phyloP scores from a whole-genome alignment of 2,113 vertebrate species.

The Chinchilla lanigera region DNA sequence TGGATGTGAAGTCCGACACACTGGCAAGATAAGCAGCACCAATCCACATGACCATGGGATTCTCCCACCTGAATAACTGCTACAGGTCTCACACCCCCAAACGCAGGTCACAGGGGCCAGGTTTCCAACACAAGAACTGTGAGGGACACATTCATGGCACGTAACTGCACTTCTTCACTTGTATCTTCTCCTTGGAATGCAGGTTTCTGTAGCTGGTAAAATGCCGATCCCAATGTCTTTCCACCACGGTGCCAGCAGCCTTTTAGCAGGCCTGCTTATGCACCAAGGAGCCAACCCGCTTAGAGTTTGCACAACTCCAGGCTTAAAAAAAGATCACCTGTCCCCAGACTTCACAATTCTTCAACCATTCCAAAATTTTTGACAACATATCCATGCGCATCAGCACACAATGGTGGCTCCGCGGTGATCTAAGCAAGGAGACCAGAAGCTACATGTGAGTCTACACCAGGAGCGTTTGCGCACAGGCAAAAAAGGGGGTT shows the following conservation, averaged over 20 bases:
- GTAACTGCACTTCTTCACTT: background rate
- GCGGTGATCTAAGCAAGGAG: background rate
- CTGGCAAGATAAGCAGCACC: background rate
- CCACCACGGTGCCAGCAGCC: background rate
- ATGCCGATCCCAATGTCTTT: background rate
- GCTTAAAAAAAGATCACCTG: background rate
- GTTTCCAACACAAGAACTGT: background rate
- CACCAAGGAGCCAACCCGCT: background rate
- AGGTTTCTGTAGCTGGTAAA: background rate
- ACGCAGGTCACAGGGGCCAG: background rate
- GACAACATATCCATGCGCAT: background rate
- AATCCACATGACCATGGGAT: background rate
- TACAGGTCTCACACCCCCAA: background rate
- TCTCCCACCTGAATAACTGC: background rate
- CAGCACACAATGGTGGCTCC: background rate
- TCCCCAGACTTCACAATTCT: background rate
- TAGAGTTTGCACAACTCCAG: background rate
- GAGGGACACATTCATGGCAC: background rate
- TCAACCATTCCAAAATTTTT: background rate
- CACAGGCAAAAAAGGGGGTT: background rate
- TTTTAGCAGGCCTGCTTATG: background rate
- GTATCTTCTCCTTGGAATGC: background rate
- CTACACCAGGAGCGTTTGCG: background rate
- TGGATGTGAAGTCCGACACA: too few relatives aligned
- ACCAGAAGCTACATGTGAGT: background rate